phyloP scores from a whole-genome alignment of 2,797 vertebrate species.

The Rhincodon typus region DNA sequence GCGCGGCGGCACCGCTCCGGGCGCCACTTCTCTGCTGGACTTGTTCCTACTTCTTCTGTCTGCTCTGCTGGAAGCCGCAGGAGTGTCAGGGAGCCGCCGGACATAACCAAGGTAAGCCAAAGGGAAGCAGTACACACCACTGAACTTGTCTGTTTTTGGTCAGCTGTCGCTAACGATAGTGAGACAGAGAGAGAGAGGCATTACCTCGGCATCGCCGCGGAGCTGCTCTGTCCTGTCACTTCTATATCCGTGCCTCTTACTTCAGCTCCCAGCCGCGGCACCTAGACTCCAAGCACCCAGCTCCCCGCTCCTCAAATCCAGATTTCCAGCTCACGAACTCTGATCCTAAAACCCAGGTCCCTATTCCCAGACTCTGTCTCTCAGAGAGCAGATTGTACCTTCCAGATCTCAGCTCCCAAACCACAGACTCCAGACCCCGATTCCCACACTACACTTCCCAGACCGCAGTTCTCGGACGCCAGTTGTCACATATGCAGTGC shows the following conservation, averaged over 20 bases:
- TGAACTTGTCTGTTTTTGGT: neutral
- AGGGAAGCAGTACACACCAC: neutral
- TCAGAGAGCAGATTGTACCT: neutral
- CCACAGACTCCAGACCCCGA: too few species aligned
- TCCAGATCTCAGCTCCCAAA: neutral
- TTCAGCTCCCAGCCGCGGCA: neutral
- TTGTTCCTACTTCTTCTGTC: neutral
- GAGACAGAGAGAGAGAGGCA: neutral
- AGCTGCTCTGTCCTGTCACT: neutral
- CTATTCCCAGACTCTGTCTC: too few species aligned
- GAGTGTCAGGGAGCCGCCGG: neutral
- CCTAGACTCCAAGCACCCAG: neutral
- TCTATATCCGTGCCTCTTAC: too few species aligned
- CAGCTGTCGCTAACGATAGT: too few species aligned
- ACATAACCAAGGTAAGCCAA: slow-evolving; percentile 24
- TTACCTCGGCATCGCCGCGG: neutral
- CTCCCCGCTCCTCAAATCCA: neutral
- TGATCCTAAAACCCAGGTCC: neutral
- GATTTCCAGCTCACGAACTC: too few species aligned
- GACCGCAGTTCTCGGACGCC: neutral
- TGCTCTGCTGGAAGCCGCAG: slow-evolving; percentile 23
- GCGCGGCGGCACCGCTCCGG: neutral
- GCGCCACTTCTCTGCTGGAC: neutral
- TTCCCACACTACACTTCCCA: neutral
- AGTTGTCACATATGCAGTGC: too few species aligned